Evolutionary conservation across 2,113 vertebrate genomes (phyloP), one percentile per base, ranked within the genome.

Genomic region (Zapus hudsonius): DNA sequence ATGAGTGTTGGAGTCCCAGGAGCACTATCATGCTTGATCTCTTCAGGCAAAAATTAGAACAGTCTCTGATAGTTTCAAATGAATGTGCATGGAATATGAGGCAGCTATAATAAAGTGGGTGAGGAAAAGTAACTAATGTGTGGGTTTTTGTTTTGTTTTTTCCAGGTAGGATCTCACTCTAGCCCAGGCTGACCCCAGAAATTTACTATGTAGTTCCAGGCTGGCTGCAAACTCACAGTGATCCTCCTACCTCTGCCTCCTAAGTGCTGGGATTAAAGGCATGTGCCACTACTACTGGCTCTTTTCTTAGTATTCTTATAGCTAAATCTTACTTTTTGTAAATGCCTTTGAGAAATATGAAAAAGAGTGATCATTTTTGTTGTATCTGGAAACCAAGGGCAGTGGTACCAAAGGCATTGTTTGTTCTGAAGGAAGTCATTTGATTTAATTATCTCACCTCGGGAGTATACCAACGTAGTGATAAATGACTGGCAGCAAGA

Each of bases 271-370:
- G 12, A 13, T 52, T 52, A 52, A 52, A 52, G 52, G 52, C 52
- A 10, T 52, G 52, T 13, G 52, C 52, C 52, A 52, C 52, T 13
- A 52, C 52, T 3, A 10, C 52, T 29, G n/a, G 33, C 47, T 36
- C 19, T 22, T 31, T 63, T 66, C 4, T 74, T 64, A 63, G 31
- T 31, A 25, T 40, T 90, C n/a, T 93, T 79, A 17, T 87, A 27
- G 47, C 81, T 94, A 74, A 81, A 64, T 57, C 27, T 55, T 91
- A 20, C 17, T 72, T 8, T 75, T 89, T 91, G 36, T 89, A 63
- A 93, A 38, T 81, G 23, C 16, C 52, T 88, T 92, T 10, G 74
- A 61, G 55, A 70, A 66, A 66, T 72, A 73, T 38, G 7, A 67
- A 94, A 90, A 87, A 27, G 31, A 52, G 11, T 40, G 33, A 0